Evolutionary conservation across 2,888 invertebrate genomes (phyloP).

Genomic region (Amblyjoppa proteus): DNA sequence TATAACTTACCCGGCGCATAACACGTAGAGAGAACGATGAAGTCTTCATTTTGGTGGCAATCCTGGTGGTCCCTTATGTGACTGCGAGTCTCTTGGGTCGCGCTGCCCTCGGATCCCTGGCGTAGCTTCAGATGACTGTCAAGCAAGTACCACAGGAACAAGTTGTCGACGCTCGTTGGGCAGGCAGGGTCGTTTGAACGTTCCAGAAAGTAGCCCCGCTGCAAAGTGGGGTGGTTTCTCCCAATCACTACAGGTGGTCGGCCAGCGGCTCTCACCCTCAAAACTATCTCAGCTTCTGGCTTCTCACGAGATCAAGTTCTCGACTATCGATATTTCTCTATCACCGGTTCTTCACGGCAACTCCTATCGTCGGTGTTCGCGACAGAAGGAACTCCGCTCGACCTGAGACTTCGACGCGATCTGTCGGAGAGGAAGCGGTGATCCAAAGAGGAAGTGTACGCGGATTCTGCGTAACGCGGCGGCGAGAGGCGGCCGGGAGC

Average conservation of each 20-base stretch:
- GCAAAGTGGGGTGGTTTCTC: slow-evolving; percentile 52
- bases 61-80: slow-evolving; percentile 72
- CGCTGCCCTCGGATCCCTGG: slow-evolving; percentile 1
- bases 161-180: slow-evolving; percentile 8
- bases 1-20: slow-evolving; percentile 91
- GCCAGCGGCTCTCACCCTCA: slow-evolving; percentile 74
- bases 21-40: slow-evolving; percentile 92
- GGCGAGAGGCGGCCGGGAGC: slow-evolving; percentile 20
- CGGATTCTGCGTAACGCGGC: slow-evolving; percentile 65
- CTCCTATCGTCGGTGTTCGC: slow-evolving; percentile 18
- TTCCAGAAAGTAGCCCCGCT: slow-evolving; percentile 28
- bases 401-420: slow-evolving; percentile 58
- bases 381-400: slow-evolving; percentile 29
- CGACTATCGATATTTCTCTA: slow-evolving; percentile 49
- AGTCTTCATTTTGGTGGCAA: slow-evolving; percentile 89
- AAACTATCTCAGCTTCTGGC: slow-evolving; percentile 51
- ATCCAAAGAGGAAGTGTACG: slow-evolving; percentile 64
- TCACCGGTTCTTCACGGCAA: not conserved
- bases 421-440: slow-evolving; percentile 60
- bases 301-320: slow-evolving; percentile 37
- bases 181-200: slow-evolving; percentile 22
- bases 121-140: slow-evolving; percentile 4
- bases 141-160: slow-evolving; percentile 7
- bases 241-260: slow-evolving; percentile 83
- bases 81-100: slow-evolving; percentile 44